A percentile compares a stretch with the other conserved stretches of the same genome.
Evolutionary conservation across 2,888 invertebrate species (phyloP).

Genomic region (Druceiella hillmani): DNA sequence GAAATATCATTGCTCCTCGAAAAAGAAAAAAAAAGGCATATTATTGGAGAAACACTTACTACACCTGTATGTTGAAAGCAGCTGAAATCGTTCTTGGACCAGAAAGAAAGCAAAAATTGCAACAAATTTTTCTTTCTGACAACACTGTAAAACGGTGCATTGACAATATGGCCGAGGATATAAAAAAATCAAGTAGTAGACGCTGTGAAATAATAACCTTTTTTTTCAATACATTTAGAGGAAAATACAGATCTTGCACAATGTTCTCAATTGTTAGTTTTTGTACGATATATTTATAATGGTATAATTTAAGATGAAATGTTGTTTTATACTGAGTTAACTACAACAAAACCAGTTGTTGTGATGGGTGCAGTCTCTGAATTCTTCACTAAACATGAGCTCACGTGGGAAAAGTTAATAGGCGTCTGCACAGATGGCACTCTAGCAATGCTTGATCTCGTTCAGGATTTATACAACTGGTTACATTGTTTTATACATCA

Average conservation of each 20-base stretch:
- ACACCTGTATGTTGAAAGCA: conserved; percentile 17
- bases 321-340: conserved; percentile 14
- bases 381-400: conserved; percentile 13
- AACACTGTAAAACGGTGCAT: conserved; percentile 16
- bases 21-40: conserved; percentile 15
- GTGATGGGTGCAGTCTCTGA: conserved; percentile 12
- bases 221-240: conserved; percentile 15
- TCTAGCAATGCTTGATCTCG: conserved; percentile 10
- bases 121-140: conserved; percentile 14
- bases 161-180: conserved; percentile 16
- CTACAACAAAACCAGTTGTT: conserved; percentile 15
- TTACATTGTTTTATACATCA: conserved; percentile 12
- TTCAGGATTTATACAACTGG: conserved; percentile 12
- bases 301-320: conserved; percentile 13
- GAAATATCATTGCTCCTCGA: conserved; percentile 7
- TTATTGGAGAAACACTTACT: conserved; percentile 14
- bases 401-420: conserved; percentile 12
- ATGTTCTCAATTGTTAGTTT: conserved; percentile 13
- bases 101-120: conserved; percentile 13
- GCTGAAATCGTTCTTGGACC: conserved; percentile 16
- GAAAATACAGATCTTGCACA: conserved; percentile 15
- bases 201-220: conserved; percentile 11
- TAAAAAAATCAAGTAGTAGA: conserved; percentile 9
- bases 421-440: conserved; percentile 7
- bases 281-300: conserved; percentile 14